phyloP scores from a whole-genome alignment of 30 jellyfish, hydroid and myxozoan genomes.

The Sanderia malayensis region DNA sequence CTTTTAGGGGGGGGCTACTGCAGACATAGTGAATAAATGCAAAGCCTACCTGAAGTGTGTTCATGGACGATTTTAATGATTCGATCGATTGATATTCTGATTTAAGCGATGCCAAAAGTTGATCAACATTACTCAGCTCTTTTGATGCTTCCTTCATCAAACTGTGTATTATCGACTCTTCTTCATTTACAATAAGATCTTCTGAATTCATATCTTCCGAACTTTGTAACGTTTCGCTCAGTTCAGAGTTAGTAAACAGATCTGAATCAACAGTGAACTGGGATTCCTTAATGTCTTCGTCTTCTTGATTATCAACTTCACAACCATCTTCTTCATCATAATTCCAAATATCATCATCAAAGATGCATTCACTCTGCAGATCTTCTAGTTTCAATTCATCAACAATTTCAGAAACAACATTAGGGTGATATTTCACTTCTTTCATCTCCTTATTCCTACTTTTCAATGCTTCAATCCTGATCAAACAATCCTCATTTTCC shows the following conservation, averaged over 20 bases:
- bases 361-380: not conserved
- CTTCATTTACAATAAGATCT: constrained; percentile 36
- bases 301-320: not conserved
- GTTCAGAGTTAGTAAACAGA: not conserved
- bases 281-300: not conserved
- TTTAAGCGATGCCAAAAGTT: constrained; percentile 28
- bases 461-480: not conserved
- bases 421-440: too few relatives aligned
- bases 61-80: constrained; percentile 40
- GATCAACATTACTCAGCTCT: constrained; percentile 36
- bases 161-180: constrained; percentile 32
- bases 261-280: not conserved
- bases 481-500: not conserved
- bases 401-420: not conserved
- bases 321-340: not conserved
- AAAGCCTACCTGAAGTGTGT: constrained; percentile 30
- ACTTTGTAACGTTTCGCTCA: not conserved
- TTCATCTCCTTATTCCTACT: too few relatives aligned
- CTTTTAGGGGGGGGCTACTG: too few relatives aligned
- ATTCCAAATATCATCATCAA: not conserved
- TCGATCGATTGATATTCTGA: constrained; percentile 37
- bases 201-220: constrained; percentile 12
- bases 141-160: constrained; percentile 44
- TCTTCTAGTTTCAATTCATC: not conserved
- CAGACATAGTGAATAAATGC: too few relatives aligned